Conservation (phyloP, 1,140 invertebrate genomes). For the Drosophila ironensis region DNA sequence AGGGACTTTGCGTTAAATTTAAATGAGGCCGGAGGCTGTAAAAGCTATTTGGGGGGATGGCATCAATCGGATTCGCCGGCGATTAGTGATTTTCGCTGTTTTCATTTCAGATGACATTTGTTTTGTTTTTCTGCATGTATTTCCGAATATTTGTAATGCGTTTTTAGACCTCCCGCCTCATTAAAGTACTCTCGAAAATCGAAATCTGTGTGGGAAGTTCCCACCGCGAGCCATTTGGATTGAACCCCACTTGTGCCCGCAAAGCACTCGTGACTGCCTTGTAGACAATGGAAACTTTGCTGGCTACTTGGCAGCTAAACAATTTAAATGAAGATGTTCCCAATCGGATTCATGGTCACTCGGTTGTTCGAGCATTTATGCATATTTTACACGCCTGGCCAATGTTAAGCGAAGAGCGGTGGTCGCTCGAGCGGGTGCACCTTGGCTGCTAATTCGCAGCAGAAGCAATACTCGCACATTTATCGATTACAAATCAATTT, state of each 20-base stretch:
- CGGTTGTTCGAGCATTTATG: slow-evolving; percentile 26
- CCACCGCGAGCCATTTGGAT: neutral
- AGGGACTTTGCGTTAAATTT: too few species aligned
- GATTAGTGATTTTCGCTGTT: too few species aligned
- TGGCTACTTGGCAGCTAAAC: neutral
- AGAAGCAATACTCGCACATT: slow-evolving; percentile 69
- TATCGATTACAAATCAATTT: slow-evolving; percentile 80
- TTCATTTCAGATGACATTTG: too few species aligned
- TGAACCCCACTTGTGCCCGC: neutral
- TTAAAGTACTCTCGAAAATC: neutral
- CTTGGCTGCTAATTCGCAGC: slow-evolving; percentile 54
- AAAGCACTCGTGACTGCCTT: slow-evolving; percentile 10
- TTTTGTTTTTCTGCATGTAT: too few species aligned
- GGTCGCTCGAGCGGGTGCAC: neutral
- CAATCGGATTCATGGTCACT: slow-evolving; percentile 32
- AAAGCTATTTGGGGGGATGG: too few species aligned
- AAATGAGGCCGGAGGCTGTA: too few species aligned
- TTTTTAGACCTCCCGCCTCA: too few species aligned
- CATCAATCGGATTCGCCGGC: too few species aligned
- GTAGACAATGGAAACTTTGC: neutral
- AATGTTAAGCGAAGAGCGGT: slow-evolving; percentile 30
- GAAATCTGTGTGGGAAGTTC: neutral
- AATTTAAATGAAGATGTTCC: slow-evolving; percentile 37
- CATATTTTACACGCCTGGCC: slow-evolving; percentile 33
- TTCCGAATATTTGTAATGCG: too few species aligned